Percentiles rank a stretch among this genome's conserved stretches.
phyloP scores from a whole-genome alignment of 1,140 invertebrate species.

The Bicyclus anynana region DNA sequence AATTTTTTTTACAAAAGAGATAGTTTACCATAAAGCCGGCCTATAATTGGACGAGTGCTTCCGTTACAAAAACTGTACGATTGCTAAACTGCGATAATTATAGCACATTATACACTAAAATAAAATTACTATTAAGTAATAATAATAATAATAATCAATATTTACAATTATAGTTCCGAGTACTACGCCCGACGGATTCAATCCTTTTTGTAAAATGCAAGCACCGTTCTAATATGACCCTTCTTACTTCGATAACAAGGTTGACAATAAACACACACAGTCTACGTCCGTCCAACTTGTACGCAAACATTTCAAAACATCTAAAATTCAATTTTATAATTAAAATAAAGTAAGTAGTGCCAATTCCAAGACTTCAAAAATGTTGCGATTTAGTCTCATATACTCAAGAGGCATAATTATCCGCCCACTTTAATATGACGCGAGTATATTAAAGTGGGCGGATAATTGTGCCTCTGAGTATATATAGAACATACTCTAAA shows the following conservation, averaged over 20 bases:
- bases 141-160: constrained; percentile 74
- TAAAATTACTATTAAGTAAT: constrained; percentile 74
- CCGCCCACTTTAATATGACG: no score
- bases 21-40: no score
- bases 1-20: no score
- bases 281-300: neutral
- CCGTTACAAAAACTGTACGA: neutral
- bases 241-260: neutral
- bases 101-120: constrained; percentile 73
- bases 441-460: no score
- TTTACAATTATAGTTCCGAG: constrained; percentile 60
- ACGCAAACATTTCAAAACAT: neutral
- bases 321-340: no score
- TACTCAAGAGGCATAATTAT: no score
- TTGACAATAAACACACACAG: constrained; percentile 7
- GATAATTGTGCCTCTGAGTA: no score
- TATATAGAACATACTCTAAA: no score
- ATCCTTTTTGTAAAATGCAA: constrained; percentile 31
- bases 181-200: constrained; percentile 35
- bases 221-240: constrained; percentile 37
- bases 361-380: no score
- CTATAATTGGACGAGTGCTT: neutral
- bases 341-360: no score
- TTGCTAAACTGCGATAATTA: constrained; percentile 26
- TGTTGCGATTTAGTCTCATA: no score